A percentile compares a stretch with the other conserved stretches of the same genome.
These are phyloP conservation scores for Rhea pennata DNA, from an alignment of 2,113 vertebrate species.

Conservation along the genomic window DNA sequence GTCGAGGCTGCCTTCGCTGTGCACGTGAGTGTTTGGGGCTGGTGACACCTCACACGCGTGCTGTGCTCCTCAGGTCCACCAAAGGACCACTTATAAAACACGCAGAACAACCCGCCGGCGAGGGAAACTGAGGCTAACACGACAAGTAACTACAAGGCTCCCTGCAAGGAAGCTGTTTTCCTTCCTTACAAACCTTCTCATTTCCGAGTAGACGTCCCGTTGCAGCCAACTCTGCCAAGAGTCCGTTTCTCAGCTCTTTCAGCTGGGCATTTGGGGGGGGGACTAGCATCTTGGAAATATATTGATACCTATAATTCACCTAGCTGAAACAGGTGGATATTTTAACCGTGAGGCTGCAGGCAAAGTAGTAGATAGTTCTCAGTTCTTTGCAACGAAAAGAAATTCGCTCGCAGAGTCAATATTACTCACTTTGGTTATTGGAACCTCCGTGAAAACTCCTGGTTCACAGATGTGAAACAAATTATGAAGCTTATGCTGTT, in stretches of 20 bases:
- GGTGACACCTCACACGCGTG: not conserved
- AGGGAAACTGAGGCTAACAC: not conserved
- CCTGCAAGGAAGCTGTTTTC: not conserved
- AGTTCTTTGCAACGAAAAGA: not conserved
- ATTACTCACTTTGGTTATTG: conserved; percentile 41
- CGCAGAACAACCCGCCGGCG: not conserved
- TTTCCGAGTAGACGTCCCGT: not conserved
- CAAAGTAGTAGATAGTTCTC: not conserved
- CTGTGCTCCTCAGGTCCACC: not conserved
- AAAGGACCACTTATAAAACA: accelerated
- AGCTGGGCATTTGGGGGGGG: conserved; percentile 18
- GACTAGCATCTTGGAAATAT: not conserved
- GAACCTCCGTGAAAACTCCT: conserved; percentile 52
- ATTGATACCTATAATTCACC: not conserved
- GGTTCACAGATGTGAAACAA: conserved; percentile 61
- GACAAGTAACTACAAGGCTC: accelerated
- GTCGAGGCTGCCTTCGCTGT: not conserved
- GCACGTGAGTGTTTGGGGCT: not conserved
- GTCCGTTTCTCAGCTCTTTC: not conserved
- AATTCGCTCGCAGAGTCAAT: not conserved
- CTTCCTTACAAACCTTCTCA: not conserved
- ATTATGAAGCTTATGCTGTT: conserved; percentile 43
- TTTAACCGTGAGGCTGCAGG: not conserved
- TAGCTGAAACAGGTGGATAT: conserved; percentile 38
- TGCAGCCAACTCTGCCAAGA: not conserved